Evolutionary conservation across 2,113 vertebrate genomes (phyloP), one percentile per base, ranked within the genome.

Genomic region (Nycticorax nycticorax): DNA sequence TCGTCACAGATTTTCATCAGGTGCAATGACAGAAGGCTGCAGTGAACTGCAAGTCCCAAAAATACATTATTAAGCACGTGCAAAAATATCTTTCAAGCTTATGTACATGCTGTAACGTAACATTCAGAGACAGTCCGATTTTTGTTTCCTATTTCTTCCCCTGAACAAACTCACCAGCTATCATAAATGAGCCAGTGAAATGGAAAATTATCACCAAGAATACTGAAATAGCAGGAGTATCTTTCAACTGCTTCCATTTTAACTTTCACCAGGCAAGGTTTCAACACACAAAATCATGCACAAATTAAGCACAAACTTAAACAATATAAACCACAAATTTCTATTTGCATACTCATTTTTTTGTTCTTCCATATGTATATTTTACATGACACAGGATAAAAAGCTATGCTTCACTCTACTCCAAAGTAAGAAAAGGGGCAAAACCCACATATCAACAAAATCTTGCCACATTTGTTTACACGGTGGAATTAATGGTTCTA

Each of bases 111-210:
- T 4, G 1, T 63, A 90, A 63, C 1, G 2, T 56, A 63, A 79
- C 7, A 3, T 55, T 73, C 62, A 75, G 68, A 91, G 43, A 59
- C 24, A 85, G 33, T 21, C 47, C 1, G 0, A 75, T 63, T 92
- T 91, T 88, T 93, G 39, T 85, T 95, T 92, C 86, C 74, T 80
- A 20, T 56, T 94, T 83, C 71, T 80, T 93, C 24, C 33, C 37
- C 56, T n/a, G 27, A 94, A 89, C 67, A 95, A 89, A 78, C 33
- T 64, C 60, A 89, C 9, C 48, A 89, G 81, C 39, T 90, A 77
- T 39, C 89, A 82, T 21, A 89, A 64, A 57, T 52, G 10, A 90
- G 23, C 32, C 78, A 87, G 33, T 43, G 52, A 95, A 91, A 94
- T 9, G 10, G 48, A 89, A 96, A 94, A 91, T 89, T 92, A 67